Base-by-base conservation (phyloP, 2,888 invertebrate species). In the Cephonodes hylas region DNA sequence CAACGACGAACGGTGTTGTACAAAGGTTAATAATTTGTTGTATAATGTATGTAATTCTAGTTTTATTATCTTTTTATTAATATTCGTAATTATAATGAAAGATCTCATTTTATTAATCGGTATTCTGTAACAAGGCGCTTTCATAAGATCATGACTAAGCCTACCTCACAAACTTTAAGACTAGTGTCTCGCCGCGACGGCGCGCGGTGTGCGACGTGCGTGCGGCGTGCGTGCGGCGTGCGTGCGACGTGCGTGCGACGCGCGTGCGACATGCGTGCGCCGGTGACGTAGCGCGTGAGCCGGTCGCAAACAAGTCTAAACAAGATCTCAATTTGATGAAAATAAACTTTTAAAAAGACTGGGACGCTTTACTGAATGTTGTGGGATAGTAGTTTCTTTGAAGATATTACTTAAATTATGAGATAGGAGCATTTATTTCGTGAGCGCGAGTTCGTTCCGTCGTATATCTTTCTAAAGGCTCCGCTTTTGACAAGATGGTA, bases 71-170 rank as follows among this genome's bases (percentile, higher is more conserved):
- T 91, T 86, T 90, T 88, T 90, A 87, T 89, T 86, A 89, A 89
- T 89, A 90, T 91, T 90, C 86, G 88, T 91, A 92, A 90, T 89
- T 92, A 86, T 91, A 92, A 92, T 92, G 91, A 91, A 92, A 91
- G 92, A 92, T 92, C 92, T 92, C 92, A 92, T 92, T 91, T 91
- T 90, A 92, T 91, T 92, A 92, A 91, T 92, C 92, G 92, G 92
- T 92, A 92, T 91, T 92, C 91, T 90, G 87, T 92, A 91, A 92
- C 92, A 91, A 91, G 92, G 91, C 91, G 91, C 91, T 91, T 88
- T 91, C 91, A 91, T 91, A 90, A 89, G 86, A 91, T 90, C 92
- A 91, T 92, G 92, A 92, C 91, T 91, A 89, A 87, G 92, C 92
- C 91, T 92, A 92, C 92, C 92, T 92, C 92, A 92, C 90, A 90